These are phyloP conservation scores for Cryptotermes secundus DNA, from an alignment of 1,140 invertebrate species.

Conservation along the genomic window DNA sequence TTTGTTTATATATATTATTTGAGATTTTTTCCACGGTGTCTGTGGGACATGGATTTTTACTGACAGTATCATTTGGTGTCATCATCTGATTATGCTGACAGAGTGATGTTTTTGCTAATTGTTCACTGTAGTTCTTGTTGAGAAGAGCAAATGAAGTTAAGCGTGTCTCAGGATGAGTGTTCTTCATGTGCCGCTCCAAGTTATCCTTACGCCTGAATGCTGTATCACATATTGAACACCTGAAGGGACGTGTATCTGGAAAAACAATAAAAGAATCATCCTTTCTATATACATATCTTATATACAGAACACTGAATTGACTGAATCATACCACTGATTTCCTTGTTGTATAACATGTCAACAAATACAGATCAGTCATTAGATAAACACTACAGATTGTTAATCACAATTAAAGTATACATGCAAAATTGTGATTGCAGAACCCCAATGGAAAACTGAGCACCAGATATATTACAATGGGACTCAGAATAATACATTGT, in stretches of 20 bases:
- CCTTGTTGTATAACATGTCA: too few species aligned
- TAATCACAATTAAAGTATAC: too few species aligned
- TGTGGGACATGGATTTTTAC: background rate
- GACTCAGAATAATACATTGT: too few species aligned
- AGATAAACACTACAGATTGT: too few species aligned
- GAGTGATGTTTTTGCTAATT: background rate
- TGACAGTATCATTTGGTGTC: background rate
- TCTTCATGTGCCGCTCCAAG: constrained; percentile 61
- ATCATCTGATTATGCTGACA: background rate
- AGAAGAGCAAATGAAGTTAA: background rate
- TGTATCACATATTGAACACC: constrained; percentile 58
- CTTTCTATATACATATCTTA: too few species aligned
- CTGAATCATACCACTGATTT: too few species aligned
- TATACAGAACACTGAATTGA: too few species aligned
- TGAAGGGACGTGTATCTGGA: constrained; percentile 56
- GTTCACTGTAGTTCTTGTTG: background rate
- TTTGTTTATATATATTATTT: background rate
- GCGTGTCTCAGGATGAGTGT: constrained; percentile 56
- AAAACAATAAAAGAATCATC: constrained; percentile 31
- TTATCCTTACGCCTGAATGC: constrained; percentile 63
- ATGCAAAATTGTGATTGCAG: background rate
- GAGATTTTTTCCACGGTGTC: background rate
- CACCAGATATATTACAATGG: too few species aligned
- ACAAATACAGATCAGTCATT: too few species aligned
- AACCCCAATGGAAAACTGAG: too few species aligned